These are phyloP conservation scores for Pedicia rivosa DNA, from an alignment of 2,888 invertebrate species.

Conservation along the genomic window DNA sequence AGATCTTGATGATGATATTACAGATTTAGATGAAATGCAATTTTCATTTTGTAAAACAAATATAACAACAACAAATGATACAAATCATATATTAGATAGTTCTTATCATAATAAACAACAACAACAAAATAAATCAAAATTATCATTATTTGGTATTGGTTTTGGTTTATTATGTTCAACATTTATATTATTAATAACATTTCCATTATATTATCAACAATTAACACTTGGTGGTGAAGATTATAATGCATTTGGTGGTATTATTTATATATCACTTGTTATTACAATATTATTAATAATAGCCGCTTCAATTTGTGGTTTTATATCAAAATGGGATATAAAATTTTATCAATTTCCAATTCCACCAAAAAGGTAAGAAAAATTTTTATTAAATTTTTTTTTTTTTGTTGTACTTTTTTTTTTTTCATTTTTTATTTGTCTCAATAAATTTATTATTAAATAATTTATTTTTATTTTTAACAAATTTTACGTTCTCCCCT, in stretches of 20 bases:
- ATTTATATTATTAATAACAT: constrained; percentile 32
- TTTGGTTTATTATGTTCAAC: constrained; percentile 31
- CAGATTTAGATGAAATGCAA: constrained; percentile 13
- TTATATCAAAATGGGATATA: constrained; percentile 16
- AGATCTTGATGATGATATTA: constrained; percentile 14
- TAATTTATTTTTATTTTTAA: too few species aligned
- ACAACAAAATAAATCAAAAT: constrained; percentile 21
- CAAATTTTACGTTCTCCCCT: too few species aligned
- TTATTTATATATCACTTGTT: constrained; percentile 15
- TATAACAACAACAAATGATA: constrained; percentile 5
- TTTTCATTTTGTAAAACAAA: constrained; percentile 12
- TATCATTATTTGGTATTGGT: constrained; percentile 32
- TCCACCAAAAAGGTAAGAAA: constrained; percentile 15
- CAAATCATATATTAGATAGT: not conserved
- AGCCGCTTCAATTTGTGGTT: constrained; percentile 12
- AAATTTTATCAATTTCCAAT: constrained; percentile 16
- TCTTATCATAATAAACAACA: not conserved
- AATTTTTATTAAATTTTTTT: not conserved
- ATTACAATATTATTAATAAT: constrained; percentile 14
- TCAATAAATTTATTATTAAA: not conserved
- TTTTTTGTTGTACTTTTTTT: not conserved
- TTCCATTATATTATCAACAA: constrained; percentile 32
- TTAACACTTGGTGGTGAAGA: constrained; percentile 13
- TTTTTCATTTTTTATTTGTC: not conserved
- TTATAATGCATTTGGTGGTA: constrained; percentile 16